These are phyloP conservation scores for Cinclus cinclus DNA, from an alignment of 2,113 vertebrate species.

Conservation along the genomic window DNA sequence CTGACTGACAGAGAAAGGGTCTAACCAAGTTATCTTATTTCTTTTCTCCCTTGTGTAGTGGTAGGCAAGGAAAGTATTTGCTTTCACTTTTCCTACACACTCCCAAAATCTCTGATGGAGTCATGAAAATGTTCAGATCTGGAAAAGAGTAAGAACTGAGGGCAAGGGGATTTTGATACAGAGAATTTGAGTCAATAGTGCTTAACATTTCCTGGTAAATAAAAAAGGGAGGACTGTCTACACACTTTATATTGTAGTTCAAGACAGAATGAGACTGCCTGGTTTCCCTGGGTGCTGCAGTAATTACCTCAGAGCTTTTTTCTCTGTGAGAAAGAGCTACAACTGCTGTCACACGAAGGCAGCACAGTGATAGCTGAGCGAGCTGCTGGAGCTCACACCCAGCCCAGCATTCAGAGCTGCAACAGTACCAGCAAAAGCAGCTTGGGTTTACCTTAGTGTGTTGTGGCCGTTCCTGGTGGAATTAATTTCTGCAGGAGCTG, in stretches of 20 bases:
- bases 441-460: background rate
- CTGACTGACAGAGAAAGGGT: background rate
- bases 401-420: background rate
- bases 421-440: background rate
- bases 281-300: background rate
- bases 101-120: background rate
- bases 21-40: background rate
- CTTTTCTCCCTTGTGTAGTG: background rate
- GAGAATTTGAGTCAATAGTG: background rate
- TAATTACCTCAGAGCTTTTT: background rate
- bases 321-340: background rate
- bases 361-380: background rate
- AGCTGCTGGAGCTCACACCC: fast-evolving
- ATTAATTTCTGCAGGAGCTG: background rate
- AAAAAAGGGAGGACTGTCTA: background rate
- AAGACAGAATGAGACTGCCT: background rate
- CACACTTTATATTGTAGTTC: background rate
- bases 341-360: background rate
- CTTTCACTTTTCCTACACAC: background rate
- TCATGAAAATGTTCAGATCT: background rate
- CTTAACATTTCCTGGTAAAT: background rate
- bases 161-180: background rate
- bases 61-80: background rate
- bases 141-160: background rate
- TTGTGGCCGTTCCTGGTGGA: background rate